Base-by-base conservation (phyloP, 2,888 invertebrate genomes). In the Strigamia crassipes region DNA sequence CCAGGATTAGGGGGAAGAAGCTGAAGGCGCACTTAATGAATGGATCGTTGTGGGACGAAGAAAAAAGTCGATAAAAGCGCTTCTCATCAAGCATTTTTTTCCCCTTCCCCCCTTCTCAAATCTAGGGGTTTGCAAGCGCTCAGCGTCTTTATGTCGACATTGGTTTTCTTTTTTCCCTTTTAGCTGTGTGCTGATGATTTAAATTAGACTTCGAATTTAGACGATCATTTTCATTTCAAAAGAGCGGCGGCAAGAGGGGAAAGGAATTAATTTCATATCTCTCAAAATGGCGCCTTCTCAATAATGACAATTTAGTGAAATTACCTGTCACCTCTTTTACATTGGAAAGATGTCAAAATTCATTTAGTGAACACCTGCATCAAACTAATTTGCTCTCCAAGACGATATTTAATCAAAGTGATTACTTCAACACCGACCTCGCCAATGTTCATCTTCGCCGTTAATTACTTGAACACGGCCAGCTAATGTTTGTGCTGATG, bases 11-110 rank as follows among this genome's bases (percentile, higher is more conserved):
- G 81, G 81, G 81, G 61, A 31, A 34, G 73, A 73, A 61, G 61
- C 66, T 66, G 73, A 73, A 61, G 81, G 81, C 81, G 61, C 81
- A 81, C 81, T 81, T 81, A 81, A 81, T 81, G 61, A 81, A 81
- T 81, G 81, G 61, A 81, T 81, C 81, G 81, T 61, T 81, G 81
- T 56, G 80, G 73, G 73, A 73, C 73, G 73, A 73, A 27, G 73
- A 73, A 73, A 66, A 73, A 73, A 73, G 73, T 73, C 73, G 73
- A 73, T 73, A 73, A 73, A 73, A 73, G 73, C 73, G 73, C 27
- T 73, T 73, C 73, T 73, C 73, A 73, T 73, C 73, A 73, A 73
- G 73, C 13, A 73, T 27, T 73, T 73, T 73, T 73, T n/a, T 31
- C n/a, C n/a, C 31, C n/a, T 5, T 27, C 31, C 21, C 13, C 73